phyloP scores from a whole-genome alignment of 2,113 vertebrate species.

The Pteropus alecto region DNA sequence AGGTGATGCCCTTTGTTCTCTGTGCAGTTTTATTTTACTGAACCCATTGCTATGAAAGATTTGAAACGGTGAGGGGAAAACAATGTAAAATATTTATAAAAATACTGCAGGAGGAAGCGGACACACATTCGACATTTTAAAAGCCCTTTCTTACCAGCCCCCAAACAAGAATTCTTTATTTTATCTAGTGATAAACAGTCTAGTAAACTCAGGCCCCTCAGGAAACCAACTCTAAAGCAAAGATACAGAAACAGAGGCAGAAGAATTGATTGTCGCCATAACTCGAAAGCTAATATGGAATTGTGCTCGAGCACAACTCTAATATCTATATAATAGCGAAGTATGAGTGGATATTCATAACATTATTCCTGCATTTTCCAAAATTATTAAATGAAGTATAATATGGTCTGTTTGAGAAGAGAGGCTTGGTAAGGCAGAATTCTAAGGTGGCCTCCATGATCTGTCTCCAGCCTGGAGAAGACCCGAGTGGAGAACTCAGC shows the following conservation, averaged over 20 bases:
- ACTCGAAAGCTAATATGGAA: not conserved
- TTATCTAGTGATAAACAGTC: not conserved
- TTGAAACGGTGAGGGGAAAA: conserved; percentile 17
- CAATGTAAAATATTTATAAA: not conserved
- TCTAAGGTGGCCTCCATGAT: not conserved
- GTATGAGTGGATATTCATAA: not conserved
- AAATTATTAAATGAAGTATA: not conserved
- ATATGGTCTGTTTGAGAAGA: not conserved
- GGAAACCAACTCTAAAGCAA: conserved; percentile 28
- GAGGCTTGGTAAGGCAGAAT: not conserved
- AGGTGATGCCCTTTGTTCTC: not conserved
- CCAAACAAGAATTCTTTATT: not conserved
- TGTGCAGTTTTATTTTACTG: conserved; percentile 28
- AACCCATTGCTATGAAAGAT: not conserved
- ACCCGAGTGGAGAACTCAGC: not conserved
- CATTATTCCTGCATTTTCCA: not conserved
- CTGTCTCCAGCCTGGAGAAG: not conserved
- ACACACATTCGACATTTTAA: not conserved
- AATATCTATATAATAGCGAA: not conserved
- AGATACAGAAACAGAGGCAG: not conserved
- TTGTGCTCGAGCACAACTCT: not conserved
- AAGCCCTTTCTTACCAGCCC: not conserved
- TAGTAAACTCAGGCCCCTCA: not conserved
- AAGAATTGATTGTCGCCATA: not conserved
- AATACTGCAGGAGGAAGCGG: not conserved